Evolutionary conservation across 2,888 invertebrate genomes (phyloP), one percentile per base, ranked within the genome.

Genomic region (Amphipyra berbera): DNA sequence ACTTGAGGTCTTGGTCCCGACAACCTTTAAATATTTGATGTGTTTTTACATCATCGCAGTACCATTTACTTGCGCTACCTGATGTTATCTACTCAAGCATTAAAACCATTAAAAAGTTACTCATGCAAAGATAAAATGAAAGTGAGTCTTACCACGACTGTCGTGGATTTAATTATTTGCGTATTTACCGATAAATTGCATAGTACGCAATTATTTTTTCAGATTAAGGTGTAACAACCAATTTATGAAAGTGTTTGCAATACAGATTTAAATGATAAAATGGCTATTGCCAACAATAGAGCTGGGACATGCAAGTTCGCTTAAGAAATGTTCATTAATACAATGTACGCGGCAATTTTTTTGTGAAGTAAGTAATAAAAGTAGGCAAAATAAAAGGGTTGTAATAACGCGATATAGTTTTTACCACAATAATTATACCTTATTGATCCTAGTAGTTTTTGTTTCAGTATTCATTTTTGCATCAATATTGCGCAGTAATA

Each of bases 191-290:
- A 55, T 60, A 58, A 58, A 64, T 74, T 65, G 30, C 47, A 61
- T 40, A 68, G 49, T 58, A 49, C 61, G 44, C 53, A 61, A 73
- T 61, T 61, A 56, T 58, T 64, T 58, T 58, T 55, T 38, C 13
- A 74, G 50, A 52, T 68, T 63, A 46, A 58, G 37, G 48, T 44
- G 53, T 74, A 52, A 48, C 40, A 68, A 64, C 55, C 49, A 46
- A 61, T 56, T 65, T 41, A 35, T 21, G 57, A 65, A 59, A 70
- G 52, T 35, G 47, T 54, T 50, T 42, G 58, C 46, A 68, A 59
- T 41, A 41, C 40, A 30, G 47, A 47, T 56, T 60, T 2, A 15
- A 49, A 27, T 27, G 52, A 27, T 65, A 45, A 44, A 14, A 59
- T 38, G 13, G 12, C 35, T 13, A 27, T 21, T 45, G 40, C 10